Evolutionary conservation across 2,113 vertebrate genomes (phyloP).

Genomic region (Semnopithecus entellus): DNA sequence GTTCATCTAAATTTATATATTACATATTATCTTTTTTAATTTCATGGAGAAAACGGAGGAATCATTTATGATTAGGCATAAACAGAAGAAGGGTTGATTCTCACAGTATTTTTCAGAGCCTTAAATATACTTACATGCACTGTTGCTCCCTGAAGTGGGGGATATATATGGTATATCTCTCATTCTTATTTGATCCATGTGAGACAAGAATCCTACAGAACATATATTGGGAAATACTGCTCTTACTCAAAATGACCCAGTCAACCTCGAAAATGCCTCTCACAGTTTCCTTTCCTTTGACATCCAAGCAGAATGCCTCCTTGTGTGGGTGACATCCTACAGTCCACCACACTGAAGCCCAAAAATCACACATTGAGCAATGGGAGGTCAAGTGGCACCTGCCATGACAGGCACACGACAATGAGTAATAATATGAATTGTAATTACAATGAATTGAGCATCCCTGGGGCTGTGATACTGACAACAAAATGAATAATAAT

Average conservation of each 20-base stretch:
- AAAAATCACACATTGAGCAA: background rate
- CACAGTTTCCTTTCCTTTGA: background rate
- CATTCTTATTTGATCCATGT: conserved; percentile 20
- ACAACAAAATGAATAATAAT: background rate
- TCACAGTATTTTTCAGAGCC: conserved; percentile 27
- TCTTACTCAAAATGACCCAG: background rate
- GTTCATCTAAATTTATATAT: background rate
- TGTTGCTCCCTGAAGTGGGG: background rate
- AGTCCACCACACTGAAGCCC: background rate
- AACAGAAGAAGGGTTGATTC: background rate
- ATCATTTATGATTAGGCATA: background rate
- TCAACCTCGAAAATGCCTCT: background rate
- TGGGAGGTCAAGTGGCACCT: background rate
- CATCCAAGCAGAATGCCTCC: background rate
- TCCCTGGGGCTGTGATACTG: background rate
- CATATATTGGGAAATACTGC: background rate
- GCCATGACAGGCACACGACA: background rate
- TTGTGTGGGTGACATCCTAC: background rate
- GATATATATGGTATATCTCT: background rate
- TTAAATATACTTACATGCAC: background rate
- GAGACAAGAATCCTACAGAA: background rate
- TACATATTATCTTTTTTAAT: background rate
- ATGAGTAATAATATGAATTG: background rate
- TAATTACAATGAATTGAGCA: background rate
- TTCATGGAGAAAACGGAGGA: background rate